Evolutionary conservation across 2,113 vertebrate genomes (phyloP), one percentile per base, ranked within the genome.

Genomic region (Sardina pilchardus): DNA sequence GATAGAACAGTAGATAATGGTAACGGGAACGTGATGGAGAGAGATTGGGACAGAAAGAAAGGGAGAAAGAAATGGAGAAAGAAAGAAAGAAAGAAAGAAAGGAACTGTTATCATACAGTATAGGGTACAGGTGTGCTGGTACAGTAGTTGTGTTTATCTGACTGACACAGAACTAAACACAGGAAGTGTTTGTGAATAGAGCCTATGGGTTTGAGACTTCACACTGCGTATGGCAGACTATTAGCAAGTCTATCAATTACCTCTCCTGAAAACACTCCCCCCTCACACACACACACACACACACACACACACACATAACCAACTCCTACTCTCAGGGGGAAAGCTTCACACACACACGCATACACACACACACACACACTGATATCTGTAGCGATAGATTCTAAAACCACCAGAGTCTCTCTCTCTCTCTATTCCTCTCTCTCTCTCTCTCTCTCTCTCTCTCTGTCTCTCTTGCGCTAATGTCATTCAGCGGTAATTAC

Each of bases 401-500:
- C 12, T 36, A 34, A 34, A 75, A 75, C 4, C 30, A 34, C 6
- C 30, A 75, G 3, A 14, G 9, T 75, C 30, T 36, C 30, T 75
- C 67, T 75, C 26, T 71, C 63, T 71, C n/a, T 21, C 56, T 63
- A 19, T 63, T n/a, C n/a, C 56, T 63, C 56, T 10, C 56, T 67
- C 59, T 67, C 59, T 67, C 24, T 67, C n/a, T 30, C 10, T 36
- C 30, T 30, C 6, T 26, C 26, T 71, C 67, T 34, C 71, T 75
- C 71, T 75, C 9, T 75, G 10, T 75, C 30, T 36, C 10, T 75
- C 30, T 75, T 14, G 71, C 21, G 14, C 26, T 75, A 75, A 75
- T 75, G 71, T 36, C 71, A 75, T 75, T 75, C 71, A 75, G 71
- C 36, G 71, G 71, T 75, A 75, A 75, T 75, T 75, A 75, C 71